Base-by-base conservation (phyloP, 2,113 vertebrate genomes). In the Diphyllodes magnificus region DNA sequence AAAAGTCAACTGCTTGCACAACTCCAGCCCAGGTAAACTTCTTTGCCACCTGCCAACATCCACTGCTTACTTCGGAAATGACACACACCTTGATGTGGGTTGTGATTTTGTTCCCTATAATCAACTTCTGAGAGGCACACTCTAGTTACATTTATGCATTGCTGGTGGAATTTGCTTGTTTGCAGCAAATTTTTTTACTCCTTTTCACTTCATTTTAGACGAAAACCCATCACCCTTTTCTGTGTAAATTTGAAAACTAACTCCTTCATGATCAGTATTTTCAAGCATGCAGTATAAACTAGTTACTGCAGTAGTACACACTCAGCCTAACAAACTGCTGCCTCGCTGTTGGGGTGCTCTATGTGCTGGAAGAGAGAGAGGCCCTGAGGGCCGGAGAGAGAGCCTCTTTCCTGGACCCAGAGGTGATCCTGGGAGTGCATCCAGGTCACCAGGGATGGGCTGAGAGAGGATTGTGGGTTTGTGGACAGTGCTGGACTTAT, bases 81-180 rank as follows among this genome's bases (percentile, higher is more conserved):
- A 68, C 71, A 75, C 0, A 3, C 40, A 47, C 13, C 6, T 61
- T 3, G 0, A 22, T 6, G 4, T 50, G 21, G 17, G 11, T 42
- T 77, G 17, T 42, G 35, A 50, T 81, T 96, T 92, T 86, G 45
- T 47, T 80, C 27, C 53, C 31, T 20, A 33, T 18, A 68, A 92
- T 17, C 31, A 65, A 3, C 14, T 63, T 63, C 1, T 21, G 45
- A 73, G 22, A 37, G 47, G 7, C 8, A n/a, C 5, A 3, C 16
- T 64, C 59, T 65, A 65, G 14, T 54, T 54, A 31, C 5, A 22
- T 47, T 75, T 82, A 50, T 9, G 17, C 25, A 53, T 6, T 76
- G 14, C 22, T 72, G 15, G 18, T 35, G 9, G 16, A 80, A 64
- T 44, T 60, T 42, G 2, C 53, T 37, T 19, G 3, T 57, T 82